Base-by-base conservation (phyloP, 2,113 vertebrate genomes). In the Myxocyprinus asiaticus region DNA sequence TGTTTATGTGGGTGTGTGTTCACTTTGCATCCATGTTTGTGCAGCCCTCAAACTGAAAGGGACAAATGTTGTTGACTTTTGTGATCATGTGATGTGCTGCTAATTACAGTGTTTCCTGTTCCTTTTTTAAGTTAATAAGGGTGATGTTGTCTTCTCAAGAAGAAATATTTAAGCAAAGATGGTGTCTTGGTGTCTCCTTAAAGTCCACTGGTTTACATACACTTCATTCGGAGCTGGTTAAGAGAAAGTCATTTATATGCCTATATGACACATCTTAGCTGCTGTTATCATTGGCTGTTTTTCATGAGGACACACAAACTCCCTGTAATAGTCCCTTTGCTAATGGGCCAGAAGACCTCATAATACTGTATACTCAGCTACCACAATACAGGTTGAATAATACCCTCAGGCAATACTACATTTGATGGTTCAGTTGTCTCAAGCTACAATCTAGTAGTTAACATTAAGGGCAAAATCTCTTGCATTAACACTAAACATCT, bases 21-120 rank as follows among this genome's bases (percentile, higher is more conserved):
- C 86, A 83, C 90, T 85, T 66, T 88, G 90, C 90, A 58, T 92
- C 89, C 90, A 85, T 82, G 76, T 90, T 87, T 88, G 87, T 89
- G 88, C 90, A 84, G 84, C 78, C 74, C 79, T 77, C 77, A 78
- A 73, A 86, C 80, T 85, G 82, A 77, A 55, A 78, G 61, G 83
- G 82, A 81, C 88, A 83, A 84, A 87, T 85, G 86, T 84, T 55
- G 82, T 86, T 83, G 17, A 86, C 84, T 88, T 82, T 59, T 77
- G 89, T 90, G 87, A 83, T 85, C 79, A 76, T 78, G 80, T 90
- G 67, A 85, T 80, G 80, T 86, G 88, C 87, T 83, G 55, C 91
- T 86, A 88, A 76, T 74, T 90, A 87, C 86, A 81, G 77, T 73
- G 80, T 84, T 88, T 63, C 12, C 47, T 88, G 88, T 63, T 55